Evolutionary conservation across 2,888 invertebrate genomes (phyloP).

Genomic region (Drosophila mimetica): DNA sequence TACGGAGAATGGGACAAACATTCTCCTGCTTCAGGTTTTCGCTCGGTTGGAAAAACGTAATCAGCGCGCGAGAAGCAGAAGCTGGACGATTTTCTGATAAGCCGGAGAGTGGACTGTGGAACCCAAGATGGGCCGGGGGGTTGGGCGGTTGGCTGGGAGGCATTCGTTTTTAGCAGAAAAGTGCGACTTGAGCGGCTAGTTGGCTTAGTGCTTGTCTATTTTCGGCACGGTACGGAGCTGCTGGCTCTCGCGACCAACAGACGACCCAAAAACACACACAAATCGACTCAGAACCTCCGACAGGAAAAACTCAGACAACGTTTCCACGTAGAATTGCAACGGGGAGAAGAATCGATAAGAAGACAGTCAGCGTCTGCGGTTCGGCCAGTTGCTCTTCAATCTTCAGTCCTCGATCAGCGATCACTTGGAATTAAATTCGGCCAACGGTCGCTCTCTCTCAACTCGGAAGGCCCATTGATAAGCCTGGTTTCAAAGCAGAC

Average conservation of each 20-base stretch:
- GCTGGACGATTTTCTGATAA: slow-evolving; percentile 64
- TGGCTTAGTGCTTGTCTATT: slow-evolving; percentile 71
- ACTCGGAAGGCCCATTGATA: slow-evolving; percentile 7
- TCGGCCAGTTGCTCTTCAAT: slow-evolving; percentile 31
- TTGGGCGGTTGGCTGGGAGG: slow-evolving; percentile 9
- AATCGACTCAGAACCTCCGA: slow-evolving; percentile 6
- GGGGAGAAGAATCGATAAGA: slow-evolving; percentile 35
- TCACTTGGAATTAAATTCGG: slow-evolving; percentile 19
- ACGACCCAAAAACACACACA: slow-evolving; percentile 11
- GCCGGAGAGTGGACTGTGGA: slow-evolving; percentile 66
- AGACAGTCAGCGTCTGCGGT: slow-evolving; percentile 13
- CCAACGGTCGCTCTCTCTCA: slow-evolving; percentile 15
- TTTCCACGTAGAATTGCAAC: slow-evolving; percentile 30
- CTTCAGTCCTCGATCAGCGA: slow-evolving; percentile 4
- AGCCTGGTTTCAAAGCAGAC: slow-evolving; percentile 14
- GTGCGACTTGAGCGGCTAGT: slow-evolving; percentile 56
- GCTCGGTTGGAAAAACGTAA: slow-evolving; percentile 29
- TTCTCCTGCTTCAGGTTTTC: slow-evolving; percentile 51
- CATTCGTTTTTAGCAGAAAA: slow-evolving; percentile 64
- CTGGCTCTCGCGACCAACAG: slow-evolving; percentile 64
- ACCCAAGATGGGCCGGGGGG: slow-evolving; percentile 33
- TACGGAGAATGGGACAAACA: background rate
- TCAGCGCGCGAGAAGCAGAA: slow-evolving; percentile 26
- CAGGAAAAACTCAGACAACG: slow-evolving; percentile 27
- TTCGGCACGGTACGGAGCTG: slow-evolving; percentile 75